phyloP scores from a whole-genome alignment of 2,113 vertebrate species.

The Chlorocebus sabaeus region DNA sequence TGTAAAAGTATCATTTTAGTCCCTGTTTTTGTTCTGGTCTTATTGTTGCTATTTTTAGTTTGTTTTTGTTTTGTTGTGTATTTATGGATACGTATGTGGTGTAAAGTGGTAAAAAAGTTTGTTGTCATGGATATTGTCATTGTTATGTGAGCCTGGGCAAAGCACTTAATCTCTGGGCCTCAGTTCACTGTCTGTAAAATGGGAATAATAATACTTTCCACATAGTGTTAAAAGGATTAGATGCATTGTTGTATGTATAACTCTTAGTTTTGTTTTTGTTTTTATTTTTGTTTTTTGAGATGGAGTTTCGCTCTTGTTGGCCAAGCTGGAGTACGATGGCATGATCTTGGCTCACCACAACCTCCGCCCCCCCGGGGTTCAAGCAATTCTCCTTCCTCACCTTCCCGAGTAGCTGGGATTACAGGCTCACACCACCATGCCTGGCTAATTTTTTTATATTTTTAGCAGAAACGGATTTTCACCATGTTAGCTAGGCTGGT shows the following conservation, averaged over 20 bases:
- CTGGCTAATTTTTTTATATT: too few species aligned
- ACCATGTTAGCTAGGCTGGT: too few species aligned
- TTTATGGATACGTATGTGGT: not conserved
- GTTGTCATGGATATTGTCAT: not conserved
- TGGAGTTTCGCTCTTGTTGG: too few species aligned
- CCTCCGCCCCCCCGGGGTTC: too few species aligned
- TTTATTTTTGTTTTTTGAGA: too few species aligned
- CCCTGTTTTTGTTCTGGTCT: not conserved
- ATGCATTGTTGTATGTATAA: not conserved
- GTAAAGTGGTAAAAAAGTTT: not conserved
- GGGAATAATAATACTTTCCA: not conserved
- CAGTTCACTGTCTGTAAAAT: not conserved
- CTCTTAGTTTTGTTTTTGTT: too few species aligned
- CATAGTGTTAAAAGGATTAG: not conserved
- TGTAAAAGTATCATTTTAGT: not conserved
- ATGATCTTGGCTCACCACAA: too few species aligned
- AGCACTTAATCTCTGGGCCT: not conserved
- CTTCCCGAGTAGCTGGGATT: too few species aligned
- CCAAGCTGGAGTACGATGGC: too few species aligned
- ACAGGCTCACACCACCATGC: too few species aligned
- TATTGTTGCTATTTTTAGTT: constrained; percentile 5
- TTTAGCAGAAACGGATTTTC: too few species aligned
- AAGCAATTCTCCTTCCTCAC: too few species aligned
- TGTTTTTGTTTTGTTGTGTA: constrained; percentile 6
- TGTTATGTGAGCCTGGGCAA: not conserved